Percentiles rank a stretch among this genome's conserved stretches.
Conservation (phyloP, 2,797 vertebrate genomes). For the Molossus alvarezi region DNA sequence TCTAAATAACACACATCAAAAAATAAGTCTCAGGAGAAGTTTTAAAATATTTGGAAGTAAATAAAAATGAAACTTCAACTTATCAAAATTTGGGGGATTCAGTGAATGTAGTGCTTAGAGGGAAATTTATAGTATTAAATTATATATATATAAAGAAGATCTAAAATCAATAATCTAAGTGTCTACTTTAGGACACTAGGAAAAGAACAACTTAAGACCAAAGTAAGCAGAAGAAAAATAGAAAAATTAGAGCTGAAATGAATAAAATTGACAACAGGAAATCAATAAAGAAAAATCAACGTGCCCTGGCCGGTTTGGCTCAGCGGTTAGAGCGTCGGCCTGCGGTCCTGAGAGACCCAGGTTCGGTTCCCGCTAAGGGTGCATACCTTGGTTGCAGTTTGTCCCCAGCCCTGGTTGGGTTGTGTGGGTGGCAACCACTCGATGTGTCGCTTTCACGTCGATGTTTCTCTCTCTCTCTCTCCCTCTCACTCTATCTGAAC, state of each 20-base stretch:
- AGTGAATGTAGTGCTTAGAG: neutral
- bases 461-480: no score
- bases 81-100: neutral
- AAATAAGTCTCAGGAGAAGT: neutral
- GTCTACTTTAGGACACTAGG: neutral
- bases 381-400: no score
- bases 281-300: neutral
- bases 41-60: constrained; percentile 11
- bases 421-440: no score
- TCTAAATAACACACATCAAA: neutral
- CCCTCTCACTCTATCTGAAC: no score
- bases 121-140: neutral
- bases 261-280: constrained; percentile 39
- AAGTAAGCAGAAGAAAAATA: constrained; percentile 38
- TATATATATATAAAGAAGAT: neutral
- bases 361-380: no score
- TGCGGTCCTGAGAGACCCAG: no score
- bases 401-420: no score
- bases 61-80: constrained; percentile 23
- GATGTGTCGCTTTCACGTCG: no score
- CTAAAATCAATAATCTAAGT: neutral
- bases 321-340: no score
- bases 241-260: constrained; percentile 8
- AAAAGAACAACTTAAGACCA: constrained; percentile 16
- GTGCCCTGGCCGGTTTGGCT: no score